These are phyloP conservation scores for Columba guinea DNA, from an alignment of 2,797 vertebrate genomes.

Conservation along the genomic window DNA sequence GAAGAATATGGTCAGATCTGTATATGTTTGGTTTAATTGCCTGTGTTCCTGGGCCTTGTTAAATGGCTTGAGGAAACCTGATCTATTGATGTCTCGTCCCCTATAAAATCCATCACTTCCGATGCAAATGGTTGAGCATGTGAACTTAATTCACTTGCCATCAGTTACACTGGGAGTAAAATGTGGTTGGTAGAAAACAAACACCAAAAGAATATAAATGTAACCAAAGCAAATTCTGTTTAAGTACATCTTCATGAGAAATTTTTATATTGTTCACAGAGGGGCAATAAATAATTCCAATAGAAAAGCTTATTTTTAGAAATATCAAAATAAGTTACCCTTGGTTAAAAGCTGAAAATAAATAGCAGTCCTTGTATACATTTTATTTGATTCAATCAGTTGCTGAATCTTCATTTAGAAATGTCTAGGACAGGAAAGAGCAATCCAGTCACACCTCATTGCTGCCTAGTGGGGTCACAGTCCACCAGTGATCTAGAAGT, in stretches of 20 bases:
- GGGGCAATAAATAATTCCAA: not conserved
- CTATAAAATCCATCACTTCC: conserved; percentile 51
- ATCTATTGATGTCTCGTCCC: conserved; percentile 14
- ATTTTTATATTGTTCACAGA: not conserved
- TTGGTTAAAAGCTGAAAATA: not conserved
- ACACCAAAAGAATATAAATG: not conserved
- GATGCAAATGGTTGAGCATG: not conserved
- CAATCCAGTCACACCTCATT: not conserved
- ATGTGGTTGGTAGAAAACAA: not conserved
- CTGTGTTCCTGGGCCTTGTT: conserved; percentile 13
- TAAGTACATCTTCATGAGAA: not conserved
- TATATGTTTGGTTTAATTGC: conserved; percentile 35
- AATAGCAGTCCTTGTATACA: not conserved
- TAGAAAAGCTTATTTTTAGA: not conserved
- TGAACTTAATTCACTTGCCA: conserved; percentile 31
- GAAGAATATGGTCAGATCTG: not conserved
- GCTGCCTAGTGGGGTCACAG: not conserved
- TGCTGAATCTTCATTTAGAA: conserved; percentile 29
- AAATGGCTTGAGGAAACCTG: conserved; percentile 37
- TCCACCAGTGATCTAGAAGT: not conserved
- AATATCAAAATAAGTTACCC: not conserved
- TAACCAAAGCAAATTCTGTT: not conserved
- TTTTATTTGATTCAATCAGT: not conserved
- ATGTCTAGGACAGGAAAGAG: conserved; percentile 7
- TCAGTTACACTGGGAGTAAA: not conserved